Evolutionary conservation across 2,888 invertebrate species (phyloP), one percentile per base, ranked within the genome.

Genomic region (Leucophora obtusa): DNA sequence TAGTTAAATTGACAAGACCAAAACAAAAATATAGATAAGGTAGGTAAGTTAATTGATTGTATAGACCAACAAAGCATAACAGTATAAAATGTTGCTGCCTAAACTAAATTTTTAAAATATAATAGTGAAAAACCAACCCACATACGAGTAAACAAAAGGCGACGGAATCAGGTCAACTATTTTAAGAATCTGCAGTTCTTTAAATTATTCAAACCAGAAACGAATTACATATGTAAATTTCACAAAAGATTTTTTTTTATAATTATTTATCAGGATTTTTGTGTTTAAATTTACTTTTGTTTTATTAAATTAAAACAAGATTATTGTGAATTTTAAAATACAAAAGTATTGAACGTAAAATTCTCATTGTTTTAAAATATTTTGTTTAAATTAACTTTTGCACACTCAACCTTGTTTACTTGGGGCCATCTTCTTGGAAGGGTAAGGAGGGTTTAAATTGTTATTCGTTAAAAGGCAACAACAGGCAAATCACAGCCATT

Each of bases 11-110:
- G 2, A n/a, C n/a, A 53, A 33, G 15, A 56, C 5, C 11, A 24
- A 54, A 54, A 58, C 33, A 65, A 60, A 63, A 71, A 24, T n/a
- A 53, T 1, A 28, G 21, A 15, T 47, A 47, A n/a, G 43, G 4
- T 47, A n/a, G 14, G 43, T 47, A 54, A 54, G 24, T 54, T 54
- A 14, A 54, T 7, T 28, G 18, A 59, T 50, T 51, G 18, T 21
- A 28, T 28, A 28, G 28, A 28, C 3, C 28, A 14, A 63, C 5
- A 54, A 33, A 38, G 38, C 43, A 47, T 47, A 47, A n/a, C 43
- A 47, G 6, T 47, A 47, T 47, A 47, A 14, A 47, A 38, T 38
- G 7, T 9, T 10, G 38, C n/a, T n/a, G 43, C 28, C 28, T 47
- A n/a, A 47, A 47, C 43, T n/a, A 47, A n/a, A 47, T 47, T 47